Percentiles rank a stretch among this genome's conserved stretches.
phyloP scores from a whole-genome alignment of 35 echinoderm and acorn worm species.

The Strongylocentrotus purpuratus region DNA sequence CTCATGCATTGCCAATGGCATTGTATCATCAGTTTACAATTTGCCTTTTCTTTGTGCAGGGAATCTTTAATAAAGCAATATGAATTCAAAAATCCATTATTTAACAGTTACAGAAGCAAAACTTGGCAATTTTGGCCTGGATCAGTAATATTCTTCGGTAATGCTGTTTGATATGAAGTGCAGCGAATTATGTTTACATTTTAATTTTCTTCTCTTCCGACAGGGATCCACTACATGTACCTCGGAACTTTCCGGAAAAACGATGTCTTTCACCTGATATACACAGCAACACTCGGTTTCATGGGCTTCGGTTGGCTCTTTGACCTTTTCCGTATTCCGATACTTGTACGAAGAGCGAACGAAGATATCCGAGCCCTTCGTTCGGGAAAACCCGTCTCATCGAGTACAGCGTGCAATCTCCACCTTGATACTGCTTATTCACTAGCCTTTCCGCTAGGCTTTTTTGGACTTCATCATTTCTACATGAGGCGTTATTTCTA shows the following conservation, averaged over 20 bases:
- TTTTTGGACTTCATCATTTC: conserved; percentile 78
- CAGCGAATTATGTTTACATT: not conserved
- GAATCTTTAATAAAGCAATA: too few species aligned
- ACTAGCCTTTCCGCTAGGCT: conserved; percentile 61
- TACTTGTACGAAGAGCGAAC: conserved; percentile 35
- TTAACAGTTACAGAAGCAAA: too few species aligned
- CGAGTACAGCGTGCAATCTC: not conserved
- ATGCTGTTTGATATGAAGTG: not conserved
- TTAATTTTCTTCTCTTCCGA: not conserved
- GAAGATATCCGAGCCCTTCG: conserved; percentile 40
- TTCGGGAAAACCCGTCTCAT: conserved; percentile 32
- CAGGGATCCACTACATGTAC: conserved; percentile 38
- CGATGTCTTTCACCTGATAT: conserved; percentile 7
- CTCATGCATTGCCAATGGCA: too few species aligned
- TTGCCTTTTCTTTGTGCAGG: too few species aligned
- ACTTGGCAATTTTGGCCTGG: too few species aligned
- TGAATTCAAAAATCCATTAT: too few species aligned
- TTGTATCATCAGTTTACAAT: too few species aligned
- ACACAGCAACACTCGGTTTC: conserved; percentile 47
- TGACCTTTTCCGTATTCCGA: conserved; percentile 54
- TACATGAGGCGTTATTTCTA: conserved; percentile 54
- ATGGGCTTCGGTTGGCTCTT: conserved; percentile 43
- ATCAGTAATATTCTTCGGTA: too few species aligned
- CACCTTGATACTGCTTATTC: conserved; percentile 59
- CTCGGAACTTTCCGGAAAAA: conserved; percentile 46